Evolutionary conservation across 2,888 invertebrate genomes (phyloP).

Genomic region (Apantesis nais): DNA sequence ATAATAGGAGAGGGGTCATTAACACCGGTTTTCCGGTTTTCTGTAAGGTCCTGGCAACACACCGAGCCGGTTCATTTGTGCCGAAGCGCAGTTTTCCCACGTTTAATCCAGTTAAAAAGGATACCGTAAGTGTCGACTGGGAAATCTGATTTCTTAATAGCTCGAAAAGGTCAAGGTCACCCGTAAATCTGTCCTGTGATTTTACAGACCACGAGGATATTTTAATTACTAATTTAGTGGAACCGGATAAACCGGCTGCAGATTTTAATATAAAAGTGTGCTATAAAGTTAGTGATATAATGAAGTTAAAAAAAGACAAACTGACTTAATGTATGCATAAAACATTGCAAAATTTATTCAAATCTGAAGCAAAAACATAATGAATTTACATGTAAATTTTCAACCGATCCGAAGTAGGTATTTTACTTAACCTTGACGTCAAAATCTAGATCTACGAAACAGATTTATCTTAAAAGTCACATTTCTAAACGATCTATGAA

Average conservation of each 20-base stretch:
- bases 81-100: neutral
- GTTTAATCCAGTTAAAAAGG: too few relatives aligned
- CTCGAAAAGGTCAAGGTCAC: neutral
- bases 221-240: neutral
- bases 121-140: neutral
- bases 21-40: too few relatives aligned
- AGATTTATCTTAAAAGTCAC: slow-evolving; percentile 41
- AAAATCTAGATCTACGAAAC: slow-evolving; percentile 55
- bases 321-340: neutral
- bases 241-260: neutral
- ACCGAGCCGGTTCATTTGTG: neutral
- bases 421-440: slow-evolving; percentile 32
- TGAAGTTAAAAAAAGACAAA: neutral
- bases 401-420: neutral
- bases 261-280: neutral
- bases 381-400: neutral
- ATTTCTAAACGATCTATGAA: slow-evolving; percentile 52
- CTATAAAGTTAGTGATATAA: neutral
- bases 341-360: neutral
- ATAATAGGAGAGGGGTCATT: too few relatives aligned
- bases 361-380: neutral
- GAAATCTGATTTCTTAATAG: neutral
- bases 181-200: neutral
- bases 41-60: too few relatives aligned
- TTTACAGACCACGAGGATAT: neutral